Evolutionary conservation across 2,113 vertebrate species (phyloP), one percentile per base, ranked within the genome.

Genomic region (Scomber japonicus): DNA sequence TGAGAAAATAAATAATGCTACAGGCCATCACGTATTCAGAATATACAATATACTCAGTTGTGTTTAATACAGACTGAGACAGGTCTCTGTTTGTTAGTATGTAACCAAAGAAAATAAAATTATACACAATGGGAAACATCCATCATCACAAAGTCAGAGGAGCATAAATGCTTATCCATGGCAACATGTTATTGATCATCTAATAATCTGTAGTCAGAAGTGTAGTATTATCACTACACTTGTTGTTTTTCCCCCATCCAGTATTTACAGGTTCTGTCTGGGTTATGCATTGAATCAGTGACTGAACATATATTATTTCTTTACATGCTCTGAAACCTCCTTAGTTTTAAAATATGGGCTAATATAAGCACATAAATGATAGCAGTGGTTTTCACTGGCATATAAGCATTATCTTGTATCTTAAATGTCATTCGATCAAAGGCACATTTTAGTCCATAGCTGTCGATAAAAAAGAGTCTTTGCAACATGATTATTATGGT

Each of bases 61-160:
- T 40, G 35, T 9, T 9, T 40, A 9, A 9, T 40, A 40, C 6
- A 7, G 35, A 40, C 35, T 9, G 7, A 40, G 5, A 40, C 35
- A 7, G 35, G 6, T 40, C 8, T 40, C 35, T 40, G 7, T 40
- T 7, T 9, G 35, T 9, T 40, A 40, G 7, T 40, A 9, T 35
- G 3, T 35, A 7, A 35, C 31, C 24, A 27, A 27, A 35, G 7
- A 35, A 35, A 35, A 35, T 5, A 35, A 7, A 35, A 35, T 35
- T 6, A 48, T 51, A 51, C 59, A 53, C n/a, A 55, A 50, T 2
- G 30, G 64, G 46, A 80, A 44, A 75, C 53, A 24, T 73, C 27
- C 65, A 80, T 83, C 83, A 88, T 89, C 80, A 72, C 71, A 82
- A 57, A 82, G 55, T 75, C 73, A 45, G 70, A 46, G 51, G 31